These are phyloP conservation scores for Ectemnius continuus DNA, from an alignment of 2,888 invertebrate genomes.

Conservation along the genomic window DNA sequence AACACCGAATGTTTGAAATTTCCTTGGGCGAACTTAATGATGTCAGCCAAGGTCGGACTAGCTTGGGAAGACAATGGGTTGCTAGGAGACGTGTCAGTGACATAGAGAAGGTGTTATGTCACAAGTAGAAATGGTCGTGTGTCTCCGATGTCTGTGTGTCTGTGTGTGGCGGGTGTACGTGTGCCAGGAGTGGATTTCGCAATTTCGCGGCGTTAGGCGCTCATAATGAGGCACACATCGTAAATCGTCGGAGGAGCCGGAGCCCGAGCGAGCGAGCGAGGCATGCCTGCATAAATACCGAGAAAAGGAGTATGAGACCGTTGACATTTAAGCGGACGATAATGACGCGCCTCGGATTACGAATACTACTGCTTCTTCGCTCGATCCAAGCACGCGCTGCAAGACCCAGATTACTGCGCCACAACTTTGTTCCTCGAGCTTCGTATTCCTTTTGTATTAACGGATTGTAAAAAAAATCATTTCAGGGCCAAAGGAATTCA, in stretches of 20 bases:
- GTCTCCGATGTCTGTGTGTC: background rate
- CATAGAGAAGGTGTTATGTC: slow-evolving; percentile 2
- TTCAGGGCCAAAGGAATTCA: slow-evolving; percentile 93
- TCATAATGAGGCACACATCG: slow-evolving; percentile 56
- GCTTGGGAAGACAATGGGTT: too few species aligned
- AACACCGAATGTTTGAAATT: too few species aligned
- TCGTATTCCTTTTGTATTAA: background rate
- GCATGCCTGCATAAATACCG: slow-evolving; percentile 60
- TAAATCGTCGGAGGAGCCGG: slow-evolving; percentile 55
- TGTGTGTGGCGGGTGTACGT: too few species aligned
- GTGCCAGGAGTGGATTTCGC: slow-evolving; percentile 43
- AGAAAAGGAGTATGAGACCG: slow-evolving; percentile 59
- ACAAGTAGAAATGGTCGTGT: background rate
- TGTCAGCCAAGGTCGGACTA: too few species aligned
- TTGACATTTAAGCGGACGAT: slow-evolving; percentile 69
- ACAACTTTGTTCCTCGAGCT: too few species aligned
- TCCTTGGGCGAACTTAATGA: too few species aligned
- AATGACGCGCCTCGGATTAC: slow-evolving; percentile 65
- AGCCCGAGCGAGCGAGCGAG: slow-evolving; percentile 22
- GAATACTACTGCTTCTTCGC: slow-evolving; percentile 32
- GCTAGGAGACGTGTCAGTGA: slow-evolving; percentile 1
- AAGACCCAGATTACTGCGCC: too few species aligned
- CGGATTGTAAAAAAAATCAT: background rate
- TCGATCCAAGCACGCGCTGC: too few species aligned
- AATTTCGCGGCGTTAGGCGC: slow-evolving; percentile 49